Evolutionary conservation across 2,797 vertebrate genomes (phyloP).

Genomic region (Mormyrops attenuatus): DNA sequence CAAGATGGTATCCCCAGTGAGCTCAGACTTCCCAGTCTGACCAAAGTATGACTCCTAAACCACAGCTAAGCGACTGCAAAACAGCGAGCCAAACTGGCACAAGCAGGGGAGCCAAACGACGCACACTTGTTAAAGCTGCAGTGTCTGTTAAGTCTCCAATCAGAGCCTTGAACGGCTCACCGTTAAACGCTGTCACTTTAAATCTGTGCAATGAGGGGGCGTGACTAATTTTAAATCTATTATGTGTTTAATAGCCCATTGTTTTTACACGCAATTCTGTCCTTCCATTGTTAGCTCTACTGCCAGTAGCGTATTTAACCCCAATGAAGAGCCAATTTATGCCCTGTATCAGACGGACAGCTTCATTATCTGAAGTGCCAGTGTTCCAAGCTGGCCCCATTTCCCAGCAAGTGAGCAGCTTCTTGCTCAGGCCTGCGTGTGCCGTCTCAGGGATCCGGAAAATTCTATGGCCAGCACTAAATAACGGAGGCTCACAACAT

Average conservation of each 20-base stretch:
- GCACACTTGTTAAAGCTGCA: background rate
- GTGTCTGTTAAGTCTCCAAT: background rate
- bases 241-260: background rate
- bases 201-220: slow-evolving; percentile 3
- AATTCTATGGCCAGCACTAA: background rate
- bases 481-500: background rate
- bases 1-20: background rate
- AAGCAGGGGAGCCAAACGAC: background rate
- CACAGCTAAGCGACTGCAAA: background rate
- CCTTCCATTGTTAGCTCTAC: background rate
- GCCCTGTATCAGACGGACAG: background rate
- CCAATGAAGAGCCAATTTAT: background rate
- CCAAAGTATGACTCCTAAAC: background rate
- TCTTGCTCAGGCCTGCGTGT: background rate
- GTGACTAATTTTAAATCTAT: background rate
- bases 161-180: background rate
- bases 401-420: background rate
- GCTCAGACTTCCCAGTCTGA: background rate
- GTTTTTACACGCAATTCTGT: background rate
- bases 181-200: background rate
- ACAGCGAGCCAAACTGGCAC: background rate
- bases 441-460: background rate
- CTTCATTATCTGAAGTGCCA: background rate
- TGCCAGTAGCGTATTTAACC: background rate
- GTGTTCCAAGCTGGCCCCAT: background rate